phyloP scores from a whole-genome alignment of 1,140 invertebrate species.

The Wiebesia pumilae region DNA sequence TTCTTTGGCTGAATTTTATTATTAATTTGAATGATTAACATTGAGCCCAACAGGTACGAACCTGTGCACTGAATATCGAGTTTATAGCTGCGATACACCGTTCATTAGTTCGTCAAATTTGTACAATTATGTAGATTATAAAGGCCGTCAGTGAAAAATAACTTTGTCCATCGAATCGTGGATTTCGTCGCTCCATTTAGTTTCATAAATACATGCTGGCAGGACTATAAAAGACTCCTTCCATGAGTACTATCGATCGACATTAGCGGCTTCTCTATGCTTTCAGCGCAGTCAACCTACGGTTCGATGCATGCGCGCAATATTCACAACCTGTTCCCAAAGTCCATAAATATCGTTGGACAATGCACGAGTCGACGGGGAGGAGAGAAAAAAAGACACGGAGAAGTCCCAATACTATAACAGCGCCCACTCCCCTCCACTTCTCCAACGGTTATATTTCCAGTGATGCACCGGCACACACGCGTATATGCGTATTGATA shows the following conservation, averaged over 20 bases:
- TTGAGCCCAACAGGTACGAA: background rate
- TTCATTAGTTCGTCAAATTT: background rate
- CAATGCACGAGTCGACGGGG: background rate
- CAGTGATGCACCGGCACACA: background rate
- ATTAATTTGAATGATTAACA: background rate
- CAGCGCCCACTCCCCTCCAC: background rate
- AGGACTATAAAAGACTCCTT: constrained; percentile 4
- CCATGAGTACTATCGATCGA: constrained; percentile 4
- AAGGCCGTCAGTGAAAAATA: background rate
- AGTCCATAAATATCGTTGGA: constrained; percentile 42
- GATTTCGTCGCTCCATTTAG: background rate
- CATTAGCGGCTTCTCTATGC: background rate
- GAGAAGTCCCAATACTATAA: constrained; percentile 4
- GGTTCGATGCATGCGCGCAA: constrained; percentile 31
- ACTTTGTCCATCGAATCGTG: background rate
- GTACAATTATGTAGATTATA: background rate
- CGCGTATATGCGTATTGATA: background rate
- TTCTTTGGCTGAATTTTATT: too few relatives aligned
- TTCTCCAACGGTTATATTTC: constrained; percentile 12
- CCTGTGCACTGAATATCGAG: background rate
- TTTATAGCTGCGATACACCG: background rate
- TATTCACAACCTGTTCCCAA: constrained; percentile 38
- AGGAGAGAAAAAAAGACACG: constrained; percentile 2
- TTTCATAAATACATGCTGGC: background rate
- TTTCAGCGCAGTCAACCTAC: background rate